phyloP scores from a whole-genome alignment of 2,888 invertebrate species.

The Sphecodes monilicornis region DNA sequence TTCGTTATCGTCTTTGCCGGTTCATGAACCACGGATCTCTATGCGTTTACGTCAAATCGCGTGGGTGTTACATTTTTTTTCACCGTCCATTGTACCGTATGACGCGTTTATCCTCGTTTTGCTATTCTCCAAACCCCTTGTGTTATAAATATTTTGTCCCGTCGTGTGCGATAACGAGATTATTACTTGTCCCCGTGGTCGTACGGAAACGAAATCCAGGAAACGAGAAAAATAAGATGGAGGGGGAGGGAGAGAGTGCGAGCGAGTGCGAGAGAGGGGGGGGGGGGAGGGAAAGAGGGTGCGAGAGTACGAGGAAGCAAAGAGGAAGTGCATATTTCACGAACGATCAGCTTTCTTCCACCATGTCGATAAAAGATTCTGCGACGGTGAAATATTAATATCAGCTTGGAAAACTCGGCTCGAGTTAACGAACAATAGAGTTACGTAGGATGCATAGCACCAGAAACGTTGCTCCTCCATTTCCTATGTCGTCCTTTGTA shows the following conservation, averaged over 20 bases:
- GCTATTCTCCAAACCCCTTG: neutral
- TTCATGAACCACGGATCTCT: neutral
- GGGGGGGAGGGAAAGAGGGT: no score
- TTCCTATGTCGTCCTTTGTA: neutral
- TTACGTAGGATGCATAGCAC: slow-evolving; percentile 37
- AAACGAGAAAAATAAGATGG: neutral
- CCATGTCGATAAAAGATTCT: slow-evolving; percentile 31
- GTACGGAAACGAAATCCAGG: neutral
- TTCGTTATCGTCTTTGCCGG: neutral
- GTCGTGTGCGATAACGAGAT: neutral
- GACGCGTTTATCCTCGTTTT: neutral
- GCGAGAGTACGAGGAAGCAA: neutral
- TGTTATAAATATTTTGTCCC: neutral
- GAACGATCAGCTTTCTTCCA: slow-evolving; percentile 42
- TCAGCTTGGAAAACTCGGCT: slow-evolving; percentile 28
- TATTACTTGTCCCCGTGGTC: neutral
- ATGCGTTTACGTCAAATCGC: neutral
- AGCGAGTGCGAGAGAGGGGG: no score
- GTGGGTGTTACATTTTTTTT: neutral
- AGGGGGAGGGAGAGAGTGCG: no score
- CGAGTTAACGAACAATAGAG: slow-evolving; percentile 52
- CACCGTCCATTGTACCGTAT: neutral
- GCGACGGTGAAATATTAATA: slow-evolving; percentile 48
- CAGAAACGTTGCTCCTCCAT: slow-evolving; percentile 31
- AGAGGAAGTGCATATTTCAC: slow-evolving; percentile 52